A percentile compares a stretch with the other conserved stretches of the same genome.
Conservation (phyloP, 2,888 invertebrate genomes). For the Alviniconcha strummeri region DNA sequence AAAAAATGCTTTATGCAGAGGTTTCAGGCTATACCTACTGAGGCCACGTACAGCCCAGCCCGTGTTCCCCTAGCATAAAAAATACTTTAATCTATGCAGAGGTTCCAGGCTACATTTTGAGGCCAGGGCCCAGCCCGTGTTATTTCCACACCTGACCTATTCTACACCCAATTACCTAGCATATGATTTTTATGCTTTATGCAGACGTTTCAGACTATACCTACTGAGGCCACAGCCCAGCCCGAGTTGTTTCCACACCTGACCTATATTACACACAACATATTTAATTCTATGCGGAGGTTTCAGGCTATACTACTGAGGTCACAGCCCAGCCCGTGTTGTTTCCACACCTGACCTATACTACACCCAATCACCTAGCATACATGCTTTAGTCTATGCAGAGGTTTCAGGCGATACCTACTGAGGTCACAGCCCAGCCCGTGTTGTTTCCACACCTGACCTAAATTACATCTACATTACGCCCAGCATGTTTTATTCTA, state of each 20-base stretch:
- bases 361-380: too few relatives aligned
- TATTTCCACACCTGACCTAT: background rate
- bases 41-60: too few relatives aligned
- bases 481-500: background rate
- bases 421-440: background rate
- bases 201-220: too few relatives aligned
- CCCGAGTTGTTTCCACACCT: background rate
- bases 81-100: too few relatives aligned
- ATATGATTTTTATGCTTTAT: too few relatives aligned
- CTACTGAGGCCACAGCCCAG: background rate
- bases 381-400: too few relatives aligned
- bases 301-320: conserved; percentile 20
- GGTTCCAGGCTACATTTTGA: too few relatives aligned
- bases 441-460: background rate
- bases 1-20: too few relatives aligned
- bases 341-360: background rate
- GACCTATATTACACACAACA: background rate
- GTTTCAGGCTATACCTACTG: background rate
- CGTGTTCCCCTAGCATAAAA: background rate
- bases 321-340: background rate
- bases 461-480: background rate
- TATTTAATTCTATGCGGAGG: background rate
- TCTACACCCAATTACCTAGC: too few relatives aligned
- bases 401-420: too few relatives aligned
- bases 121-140: background rate